These are phyloP conservation scores for Drosophila ogumai DNA, from an alignment of 1,140 invertebrate species.

Conservation along the genomic window DNA sequence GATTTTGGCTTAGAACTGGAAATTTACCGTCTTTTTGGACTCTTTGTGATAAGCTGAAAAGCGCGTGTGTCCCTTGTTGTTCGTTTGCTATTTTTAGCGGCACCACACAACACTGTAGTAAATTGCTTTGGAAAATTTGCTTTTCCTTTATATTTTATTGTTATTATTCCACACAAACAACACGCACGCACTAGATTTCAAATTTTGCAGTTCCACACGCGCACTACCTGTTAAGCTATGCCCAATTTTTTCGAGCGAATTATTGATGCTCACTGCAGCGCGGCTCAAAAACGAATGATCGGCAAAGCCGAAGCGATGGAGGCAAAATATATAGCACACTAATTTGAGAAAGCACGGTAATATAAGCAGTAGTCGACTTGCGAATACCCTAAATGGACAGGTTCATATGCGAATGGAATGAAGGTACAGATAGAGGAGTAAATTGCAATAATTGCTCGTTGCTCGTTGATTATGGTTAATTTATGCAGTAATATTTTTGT, in stretches of 20 bases:
- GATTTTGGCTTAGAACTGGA: slow-evolving; percentile 21
- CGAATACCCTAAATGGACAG: neutral
- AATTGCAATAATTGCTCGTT: too few species aligned
- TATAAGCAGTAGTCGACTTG: neutral
- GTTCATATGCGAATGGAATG: neutral
- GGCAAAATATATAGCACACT: slow-evolving; percentile 59
- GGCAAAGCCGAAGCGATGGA: slow-evolving; percentile 12
- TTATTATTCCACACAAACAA: slow-evolving; percentile 26
- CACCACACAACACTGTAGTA: slow-evolving; percentile 13
- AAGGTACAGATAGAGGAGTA: neutral
- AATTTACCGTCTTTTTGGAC: slow-evolving; percentile 30
- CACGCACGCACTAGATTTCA: slow-evolving; percentile 16
- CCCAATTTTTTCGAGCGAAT: slow-evolving; percentile 10
- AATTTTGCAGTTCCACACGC: slow-evolving; percentile 22
- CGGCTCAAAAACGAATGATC: slow-evolving; percentile 72
- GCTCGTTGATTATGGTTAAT: too few species aligned
- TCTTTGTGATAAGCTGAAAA: slow-evolving; percentile 35
- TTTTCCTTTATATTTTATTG: slow-evolving; percentile 43
- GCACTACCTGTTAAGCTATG: slow-evolving; percentile 10
- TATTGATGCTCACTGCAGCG: slow-evolving; percentile 44
- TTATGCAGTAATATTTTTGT: too few species aligned
- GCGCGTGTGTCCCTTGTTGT: slow-evolving; percentile 4
- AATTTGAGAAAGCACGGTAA: slow-evolving; percentile 29
- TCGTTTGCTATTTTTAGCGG: slow-evolving; percentile 29
- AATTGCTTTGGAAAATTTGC: slow-evolving; percentile 37